Percentiles rank a stretch among this genome's conserved stretches.
Evolutionary conservation across 2,797 vertebrate genomes (phyloP).

Genomic region (Prionace glauca): DNA sequence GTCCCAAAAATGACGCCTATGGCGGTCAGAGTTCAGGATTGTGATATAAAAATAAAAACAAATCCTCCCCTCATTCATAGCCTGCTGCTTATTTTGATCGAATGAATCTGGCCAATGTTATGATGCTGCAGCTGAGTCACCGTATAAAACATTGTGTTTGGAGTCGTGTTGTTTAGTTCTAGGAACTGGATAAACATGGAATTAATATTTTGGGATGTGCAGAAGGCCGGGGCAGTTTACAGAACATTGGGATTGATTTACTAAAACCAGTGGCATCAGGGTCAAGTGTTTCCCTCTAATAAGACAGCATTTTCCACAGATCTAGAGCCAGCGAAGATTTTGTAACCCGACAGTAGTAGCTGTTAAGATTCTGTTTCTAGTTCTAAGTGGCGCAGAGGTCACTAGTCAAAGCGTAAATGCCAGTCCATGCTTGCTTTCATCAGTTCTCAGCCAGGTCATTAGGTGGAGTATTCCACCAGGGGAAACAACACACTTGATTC

Average conservation of each 20-base stretch:
- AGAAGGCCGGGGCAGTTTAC: background rate
- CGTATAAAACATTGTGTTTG: background rate
- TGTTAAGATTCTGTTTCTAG: background rate
- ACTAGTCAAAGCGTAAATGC: background rate
- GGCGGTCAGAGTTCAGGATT: background rate
- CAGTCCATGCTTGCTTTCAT: background rate
- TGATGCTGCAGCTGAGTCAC: background rate
- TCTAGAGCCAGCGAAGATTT: background rate
- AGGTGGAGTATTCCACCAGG: constrained; percentile 6
- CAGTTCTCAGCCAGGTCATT: constrained; percentile 14
- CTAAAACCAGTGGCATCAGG: background rate
- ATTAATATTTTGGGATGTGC: background rate
- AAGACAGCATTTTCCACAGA: background rate
- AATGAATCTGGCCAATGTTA: background rate
- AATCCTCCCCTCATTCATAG: background rate
- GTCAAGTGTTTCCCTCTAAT: constrained; percentile 12
- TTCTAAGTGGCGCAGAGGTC: constrained; percentile 20
- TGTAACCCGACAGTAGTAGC: background rate
- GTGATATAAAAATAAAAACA: background rate
- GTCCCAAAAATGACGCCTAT: background rate
- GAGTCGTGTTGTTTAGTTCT: background rate
- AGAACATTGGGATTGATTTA: constrained; percentile 20
- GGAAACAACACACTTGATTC: background rate
- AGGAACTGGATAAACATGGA: background rate
- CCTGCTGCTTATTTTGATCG: background rate